Evolutionary conservation across 2,888 invertebrate genomes (phyloP).

Genomic region (Meiosimyza platycephala): DNA sequence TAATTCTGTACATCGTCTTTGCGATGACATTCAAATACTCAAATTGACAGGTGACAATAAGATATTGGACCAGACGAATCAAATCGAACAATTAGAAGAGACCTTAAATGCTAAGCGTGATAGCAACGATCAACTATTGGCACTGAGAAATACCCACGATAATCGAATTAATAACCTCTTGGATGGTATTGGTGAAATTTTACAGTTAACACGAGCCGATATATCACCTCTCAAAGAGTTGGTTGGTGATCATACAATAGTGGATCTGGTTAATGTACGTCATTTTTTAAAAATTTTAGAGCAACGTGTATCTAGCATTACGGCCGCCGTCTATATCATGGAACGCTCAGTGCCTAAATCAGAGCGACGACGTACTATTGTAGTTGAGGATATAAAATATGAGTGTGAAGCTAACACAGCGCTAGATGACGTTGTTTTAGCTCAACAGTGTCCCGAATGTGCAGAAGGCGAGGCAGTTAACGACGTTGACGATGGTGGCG

Average conservation of each 20-base stretch:
- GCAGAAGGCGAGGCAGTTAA: slow-evolving; percentile 66
- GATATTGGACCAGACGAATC: slow-evolving; percentile 47
- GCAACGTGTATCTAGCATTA: slow-evolving; percentile 68
- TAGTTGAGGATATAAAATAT: slow-evolving; percentile 61
- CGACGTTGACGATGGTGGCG: slow-evolving; percentile 60
- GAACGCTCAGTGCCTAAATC: slow-evolving; percentile 49
- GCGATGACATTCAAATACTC: slow-evolving; percentile 56
- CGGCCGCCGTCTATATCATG: slow-evolving; percentile 68
- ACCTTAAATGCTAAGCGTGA: slow-evolving; percentile 51
- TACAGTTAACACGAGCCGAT: slow-evolving; percentile 69
- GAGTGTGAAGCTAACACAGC: slow-evolving; percentile 62
- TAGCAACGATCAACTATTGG: slow-evolving; percentile 49
- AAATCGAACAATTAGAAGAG: slow-evolving; percentile 54
- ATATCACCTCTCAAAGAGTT: slow-evolving; percentile 68
- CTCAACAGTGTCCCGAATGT: slow-evolving; percentile 66
- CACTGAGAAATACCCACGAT: slow-evolving; percentile 51
- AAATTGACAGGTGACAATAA: slow-evolving; percentile 50
- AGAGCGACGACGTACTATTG: slow-evolving; percentile 50
- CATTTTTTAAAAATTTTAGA: slow-evolving; percentile 71
- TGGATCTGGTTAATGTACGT: slow-evolving; percentile 71
- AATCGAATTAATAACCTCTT: slow-evolving; percentile 53
- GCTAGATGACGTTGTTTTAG: slow-evolving; percentile 68
- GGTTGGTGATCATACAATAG: slow-evolving; percentile 70
- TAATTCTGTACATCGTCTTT: slow-evolving; percentile 59
- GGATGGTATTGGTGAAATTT: slow-evolving; percentile 57